Base-by-base conservation (phyloP, 2,888 invertebrate genomes). In the Cylloceria caligata region DNA sequence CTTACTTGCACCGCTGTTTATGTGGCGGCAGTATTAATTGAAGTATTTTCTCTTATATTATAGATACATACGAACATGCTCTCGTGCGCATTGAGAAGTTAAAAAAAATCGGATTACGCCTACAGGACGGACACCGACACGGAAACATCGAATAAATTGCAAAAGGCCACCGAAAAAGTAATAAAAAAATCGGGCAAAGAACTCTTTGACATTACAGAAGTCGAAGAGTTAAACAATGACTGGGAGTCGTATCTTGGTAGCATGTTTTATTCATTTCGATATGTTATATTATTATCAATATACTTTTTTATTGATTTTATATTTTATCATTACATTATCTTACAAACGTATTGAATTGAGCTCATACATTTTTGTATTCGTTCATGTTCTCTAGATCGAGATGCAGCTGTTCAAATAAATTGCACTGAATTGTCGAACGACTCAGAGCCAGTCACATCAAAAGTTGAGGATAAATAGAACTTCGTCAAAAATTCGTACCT, bases 11-110 rank as follows among this genome's bases (percentile, higher is more conserved):
- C n/a, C n/a, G n/a, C n/a, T n/a, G n/a, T n/a, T n/a, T n/a, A n/a
- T n/a, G n/a, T n/a, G n/a, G n/a, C n/a, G n/a, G n/a, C n/a, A n/a
- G n/a, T n/a, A n/a, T n/a, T n/a, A n/a, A n/a, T n/a, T n/a, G n/a
- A n/a, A n/a, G n/a, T n/a, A n/a, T 5, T 34, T 67, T 67, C 30
- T 49, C 19, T 67, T 49, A 30, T 34, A 49, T 67, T 47, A 47
- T 19, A 67, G 67, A 49, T 67, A 67, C 67, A 5, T 67, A 34
- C 34, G 19, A 49, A 6, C 16, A 30, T 30, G 67, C 67, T 67
- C 49, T 67, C 19, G 67, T 9, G 67, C 67, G 67, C 47, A n/a
- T 65, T 7, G 65, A 27, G 21, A 65, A 65, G 16, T 47, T 65
- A n/a, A 6, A 45, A 27, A 65, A 27, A 11, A 3, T 24, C 16